Evolutionary conservation across 2,888 invertebrate genomes (phyloP).

Genomic region (Charanyca ferruginea): DNA sequence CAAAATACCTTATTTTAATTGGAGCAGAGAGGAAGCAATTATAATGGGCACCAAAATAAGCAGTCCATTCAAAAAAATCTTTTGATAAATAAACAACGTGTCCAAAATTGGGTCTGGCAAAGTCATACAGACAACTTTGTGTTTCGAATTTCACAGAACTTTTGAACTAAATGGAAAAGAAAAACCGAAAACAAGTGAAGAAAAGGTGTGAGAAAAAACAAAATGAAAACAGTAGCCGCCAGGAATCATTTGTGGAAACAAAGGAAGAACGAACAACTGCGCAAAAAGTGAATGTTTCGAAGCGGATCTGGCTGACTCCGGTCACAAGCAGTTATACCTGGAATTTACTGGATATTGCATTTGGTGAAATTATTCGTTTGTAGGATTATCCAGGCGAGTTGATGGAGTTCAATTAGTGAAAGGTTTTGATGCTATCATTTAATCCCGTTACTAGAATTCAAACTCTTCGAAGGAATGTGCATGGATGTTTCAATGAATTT

Average conservation of each 20-base stretch:
- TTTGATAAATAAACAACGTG: not conserved
- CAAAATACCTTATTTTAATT: not conserved
- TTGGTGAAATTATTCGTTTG: constrained; percentile 15
- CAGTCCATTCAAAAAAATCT: not conserved
- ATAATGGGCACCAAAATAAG: constrained; percentile 6
- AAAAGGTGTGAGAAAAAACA: constrained; percentile 25
- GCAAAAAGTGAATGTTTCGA: constrained; percentile 47
- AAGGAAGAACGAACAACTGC: constrained; percentile 27
- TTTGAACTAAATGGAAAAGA: not conserved
- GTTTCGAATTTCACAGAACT: not conserved
- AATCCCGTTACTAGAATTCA: not conserved
- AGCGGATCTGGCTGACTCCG: constrained; percentile 10
- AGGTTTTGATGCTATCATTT: not conserved
- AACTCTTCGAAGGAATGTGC: not conserved
- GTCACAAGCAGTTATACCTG: constrained; percentile 31
- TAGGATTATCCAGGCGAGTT: constrained; percentile 9
- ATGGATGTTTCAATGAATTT: not conserved
- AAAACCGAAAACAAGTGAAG: constrained; percentile 1
- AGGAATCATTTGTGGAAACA: constrained; percentile 50
- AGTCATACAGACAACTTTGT: not conserved
- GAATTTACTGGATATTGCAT: constrained; percentile 38
- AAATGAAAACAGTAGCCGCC: constrained; percentile 28
- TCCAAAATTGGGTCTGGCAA: not conserved
- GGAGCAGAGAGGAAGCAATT: constrained; percentile 24
- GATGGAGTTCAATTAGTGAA: constrained; percentile 20